Base-by-base conservation (phyloP, 2,888 invertebrate genomes). In the Muschampia staudingeri region DNA sequence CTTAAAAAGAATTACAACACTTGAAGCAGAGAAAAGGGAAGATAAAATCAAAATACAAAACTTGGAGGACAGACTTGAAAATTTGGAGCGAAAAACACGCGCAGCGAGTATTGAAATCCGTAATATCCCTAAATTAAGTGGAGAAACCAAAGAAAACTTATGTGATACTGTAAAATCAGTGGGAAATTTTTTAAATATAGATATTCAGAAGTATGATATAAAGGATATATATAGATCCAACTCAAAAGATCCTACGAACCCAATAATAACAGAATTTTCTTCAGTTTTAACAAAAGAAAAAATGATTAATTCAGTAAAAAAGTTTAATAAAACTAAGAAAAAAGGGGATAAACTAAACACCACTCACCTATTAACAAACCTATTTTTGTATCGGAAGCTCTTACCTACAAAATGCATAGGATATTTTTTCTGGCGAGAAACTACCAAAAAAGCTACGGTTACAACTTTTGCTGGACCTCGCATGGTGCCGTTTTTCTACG, bases 41-140 rank as follows among this genome's bases (percentile, higher is more conserved):
- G 65, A 65, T 65, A 65, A 65, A 30, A 25, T 65, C 19, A 65
- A 65, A 25, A 65, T 65, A n/a, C 65, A 65, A 65, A 65, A 7
- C 1, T 65, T 65, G 9, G 65, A 65, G n/a, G 65, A 30, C 5
- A 65, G 25, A 65, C 5, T 65, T 12, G 65, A 65, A 30, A 2
- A 30, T 30, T 65, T 65, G 12, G 30, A 65, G 6, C 19, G 65
- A 19, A 65, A 65, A 65, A 4, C 65, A 8, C 30, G 65, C 12
- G 30, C 30, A 30, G 19, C 30, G 4, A 12, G 30, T 25, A 30
- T 65, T 30, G 65, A 65, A 65, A 65, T 65, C 0, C 65, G 30
- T 5, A 65, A 65, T 25, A 30, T 65, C 11, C 30, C 30, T 9
- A 65, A 65, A 65, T 11, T n/a, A 11, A 11, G 11, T 30, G 30